Conservation (phyloP, 2,113 vertebrate species). For the Crotalus tigris region DNA sequence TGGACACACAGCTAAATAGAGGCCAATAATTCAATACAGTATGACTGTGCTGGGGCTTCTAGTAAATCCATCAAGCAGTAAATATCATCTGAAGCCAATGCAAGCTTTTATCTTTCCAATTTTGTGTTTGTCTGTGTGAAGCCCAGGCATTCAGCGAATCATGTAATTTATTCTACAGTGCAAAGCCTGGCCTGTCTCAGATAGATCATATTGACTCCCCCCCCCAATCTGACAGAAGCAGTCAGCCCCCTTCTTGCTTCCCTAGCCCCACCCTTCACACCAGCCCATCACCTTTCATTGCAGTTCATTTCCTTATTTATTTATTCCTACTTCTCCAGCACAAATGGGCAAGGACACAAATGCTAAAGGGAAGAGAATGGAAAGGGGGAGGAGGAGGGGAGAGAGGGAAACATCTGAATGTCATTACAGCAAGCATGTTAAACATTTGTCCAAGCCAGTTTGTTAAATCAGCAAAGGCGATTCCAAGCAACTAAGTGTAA, state of each 20-base stretch:
- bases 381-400: neutral
- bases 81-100: constrained; percentile 84
- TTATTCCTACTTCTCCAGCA: constrained; percentile 61
- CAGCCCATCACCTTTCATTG: constrained; percentile 67
- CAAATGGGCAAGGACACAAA: constrained; percentile 72
- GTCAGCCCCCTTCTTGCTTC: constrained; percentile 63
- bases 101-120: constrained; percentile 85
- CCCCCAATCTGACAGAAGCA: constrained; percentile 75
- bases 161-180: constrained; percentile 83
- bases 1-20: constrained; percentile 80
- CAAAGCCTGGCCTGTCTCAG: constrained; percentile 74
- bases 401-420: constrained; percentile 66
- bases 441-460: constrained; percentile 75
- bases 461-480: constrained; percentile 77
- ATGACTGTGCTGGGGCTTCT: constrained; percentile 77
- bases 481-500: constrained; percentile 72
- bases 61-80: constrained; percentile 86
- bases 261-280: constrained; percentile 49
- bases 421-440: constrained; percentile 74
- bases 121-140: constrained; percentile 77
- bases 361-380: constrained; percentile 61
- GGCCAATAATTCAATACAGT: constrained; percentile 85
- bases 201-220: constrained; percentile 80
- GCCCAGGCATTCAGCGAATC: constrained; percentile 76
- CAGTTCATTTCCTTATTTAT: constrained; percentile 75